These are phyloP conservation scores for Stegastes partitus DNA, from an alignment of 2,113 vertebrate genomes.

Conservation along the genomic window DNA sequence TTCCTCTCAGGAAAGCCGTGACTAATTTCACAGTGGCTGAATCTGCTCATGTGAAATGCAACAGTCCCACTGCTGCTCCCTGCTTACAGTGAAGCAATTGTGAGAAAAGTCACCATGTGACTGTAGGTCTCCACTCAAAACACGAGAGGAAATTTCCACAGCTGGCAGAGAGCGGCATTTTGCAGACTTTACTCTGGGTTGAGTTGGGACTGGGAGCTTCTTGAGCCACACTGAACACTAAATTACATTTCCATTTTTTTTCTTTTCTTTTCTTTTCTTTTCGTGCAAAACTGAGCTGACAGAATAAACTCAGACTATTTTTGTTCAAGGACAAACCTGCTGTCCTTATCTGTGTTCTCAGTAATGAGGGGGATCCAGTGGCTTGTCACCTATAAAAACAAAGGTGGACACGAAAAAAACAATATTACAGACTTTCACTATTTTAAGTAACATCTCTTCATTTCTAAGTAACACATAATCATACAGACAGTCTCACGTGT, in stretches of 20 bases:
- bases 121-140: slow-evolving; percentile 1
- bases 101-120: neutral
- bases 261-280: no score
- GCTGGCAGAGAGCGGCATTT: no score
- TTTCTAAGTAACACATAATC: neutral
- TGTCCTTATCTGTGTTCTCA: slow-evolving; percentile 98
- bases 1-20: neutral
- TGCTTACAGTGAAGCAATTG: slow-evolving; percentile 13
- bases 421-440: neutral
- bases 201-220: no score
- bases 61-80: neutral
- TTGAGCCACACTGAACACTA: no score
- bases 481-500: neutral
- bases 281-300: neutral
- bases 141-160: neutral
- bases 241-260: no score
- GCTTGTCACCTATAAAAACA: slow-evolving; percentile 89
- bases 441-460: neutral
- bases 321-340: slow-evolving; percentile 86
- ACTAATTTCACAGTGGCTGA: neutral
- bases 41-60: neutral
- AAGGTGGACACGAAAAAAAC: neutral
- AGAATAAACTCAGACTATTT: neutral
- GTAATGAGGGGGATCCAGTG: slow-evolving; percentile 98
- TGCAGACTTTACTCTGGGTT: no score